Base-by-base conservation (phyloP, 2,888 invertebrate species). In the Tipula confusa region DNA sequence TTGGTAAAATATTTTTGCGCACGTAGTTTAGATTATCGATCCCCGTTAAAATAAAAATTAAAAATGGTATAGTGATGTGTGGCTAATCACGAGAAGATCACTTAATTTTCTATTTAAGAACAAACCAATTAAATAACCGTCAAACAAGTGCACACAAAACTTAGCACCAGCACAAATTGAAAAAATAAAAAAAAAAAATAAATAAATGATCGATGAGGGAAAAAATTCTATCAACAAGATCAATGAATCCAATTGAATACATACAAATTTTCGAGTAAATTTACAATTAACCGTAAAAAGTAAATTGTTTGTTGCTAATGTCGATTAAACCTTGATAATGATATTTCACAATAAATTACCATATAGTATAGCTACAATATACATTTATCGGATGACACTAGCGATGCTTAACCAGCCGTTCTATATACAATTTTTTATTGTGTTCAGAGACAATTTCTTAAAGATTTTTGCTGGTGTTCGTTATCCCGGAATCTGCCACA, bases 341-440 rank as follows among this genome's bases (percentile, higher is more conserved):
- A 64, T 64, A 64, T 64, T 64, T 64, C 64, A 64, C 64, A 64
- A 64, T 64, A 64, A 64, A 64, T 64, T 64, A 64, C 64, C 64
- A 64, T 64, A 24, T 7, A 18, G n/a, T n/a, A n/a, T n/a, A n/a
- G n/a, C n/a, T n/a, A n/a, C n/a, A 64, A 64, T 64, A 4, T 18
- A 24, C 24, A n/a, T n/a, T n/a, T n/a, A 64, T 64, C 24, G 18
- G 64, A 64, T 64, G 64, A 24, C 64, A 64, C 64, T 64, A 64
- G 64, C 64, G 64, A 64, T 64, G 64, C 64, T 64, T 64, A 64
- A 64, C 64, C 64, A 64, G 64, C 64, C 64, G 64, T 24, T 64
- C 24, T 24, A 24, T n/a, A n/a, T 24, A 7, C 24, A 64, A 24
- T 64, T 18, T 43, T n/a, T 64, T 24, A 1, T 64, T 43, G 15